Evolutionary conservation across 2,797 vertebrate genomes (phyloP), one percentile per base, ranked within the genome.

Genomic region (Cryptoblepharus egeriae): DNA sequence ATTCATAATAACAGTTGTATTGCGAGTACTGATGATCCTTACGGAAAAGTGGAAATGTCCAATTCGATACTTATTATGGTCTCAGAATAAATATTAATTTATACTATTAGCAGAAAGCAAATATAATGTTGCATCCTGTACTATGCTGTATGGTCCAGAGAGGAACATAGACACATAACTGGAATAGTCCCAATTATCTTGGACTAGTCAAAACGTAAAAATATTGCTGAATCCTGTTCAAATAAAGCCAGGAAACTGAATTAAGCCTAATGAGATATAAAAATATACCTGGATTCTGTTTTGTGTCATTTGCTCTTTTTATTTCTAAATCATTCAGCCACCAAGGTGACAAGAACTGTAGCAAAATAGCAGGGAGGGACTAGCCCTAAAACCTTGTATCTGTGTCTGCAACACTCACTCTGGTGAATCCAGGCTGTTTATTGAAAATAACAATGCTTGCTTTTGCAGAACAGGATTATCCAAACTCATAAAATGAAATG

Each of bases 261-360:
- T 0, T 0, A 88, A 85, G 88, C 79, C 65, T 84, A 83, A 78
- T 84, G 79, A 90, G 70, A 88, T 81, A 86, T 49, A 92, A 85
- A 90, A 88, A 88, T 80, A 91, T 89, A 93, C 91, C 81, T 90
- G 87, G 90, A 94, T 91, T 90, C 77, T 76, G 91, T 90, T 87
- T 90, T 88, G 77, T 80, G 85, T 81, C 87, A 26, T 93, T 95
- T 92, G 83, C 81, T 93, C 88, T 85, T 90, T 91, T 92, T 90
- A 92, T 93, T 94, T 92, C 87, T 88, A 85, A 80, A 87, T 71
- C 93, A 92, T 93, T 94, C 92, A 92, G 88, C 80, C 89, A 93
- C 39, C 64, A 91, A 89, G 80, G 80, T 87, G 92, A 95, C 91
- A 89, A 90, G 90, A 94, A 92, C 90, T 93, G 91, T 64, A 91